Evolutionary conservation across 2,888 invertebrate genomes (phyloP).

Genomic region (Epirrhoe alternata): DNA sequence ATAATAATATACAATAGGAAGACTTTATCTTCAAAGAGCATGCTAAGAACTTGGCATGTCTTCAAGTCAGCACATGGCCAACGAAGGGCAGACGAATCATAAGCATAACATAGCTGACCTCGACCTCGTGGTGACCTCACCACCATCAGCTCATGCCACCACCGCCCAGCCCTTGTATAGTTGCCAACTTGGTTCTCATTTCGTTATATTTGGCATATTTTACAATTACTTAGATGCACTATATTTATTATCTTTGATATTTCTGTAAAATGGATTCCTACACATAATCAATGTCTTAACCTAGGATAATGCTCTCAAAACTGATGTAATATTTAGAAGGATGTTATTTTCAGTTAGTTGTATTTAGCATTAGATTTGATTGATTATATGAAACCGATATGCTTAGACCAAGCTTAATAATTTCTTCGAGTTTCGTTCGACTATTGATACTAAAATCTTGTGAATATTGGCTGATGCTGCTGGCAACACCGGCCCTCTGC

Average conservation of each 20-base stretch:
- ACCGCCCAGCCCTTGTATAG: conserved; percentile 44
- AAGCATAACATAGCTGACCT: conserved; percentile 54
- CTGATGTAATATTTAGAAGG: too few species aligned
- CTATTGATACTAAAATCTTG: background rate
- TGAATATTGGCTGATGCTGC: background rate
- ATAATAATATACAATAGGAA: conserved; percentile 11
- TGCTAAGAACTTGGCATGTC: conserved; percentile 40
- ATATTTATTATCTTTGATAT: too few species aligned
- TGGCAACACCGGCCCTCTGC: conserved; percentile 26
- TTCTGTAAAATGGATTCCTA: too few species aligned
- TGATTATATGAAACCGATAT: too few species aligned
- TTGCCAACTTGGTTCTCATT: conserved; percentile 41
- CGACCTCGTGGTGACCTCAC: conserved; percentile 54
- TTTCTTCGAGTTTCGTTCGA: background rate
- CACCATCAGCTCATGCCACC: conserved; percentile 53
- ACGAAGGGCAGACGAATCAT: conserved; percentile 48
- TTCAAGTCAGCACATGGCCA: conserved; percentile 40
- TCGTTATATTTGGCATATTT: conserved; percentile 11
- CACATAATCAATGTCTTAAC: too few species aligned
- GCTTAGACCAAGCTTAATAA: background rate
- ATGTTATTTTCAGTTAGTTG: too few species aligned
- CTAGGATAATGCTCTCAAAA: too few species aligned
- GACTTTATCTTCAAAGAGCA: conserved; percentile 18
- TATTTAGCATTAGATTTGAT: too few species aligned
- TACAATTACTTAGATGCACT: background rate